Evolutionary conservation across 2,113 vertebrate genomes (phyloP), one percentile per base, ranked within the genome.

Genomic region (Rafetus swinhoei): DNA sequence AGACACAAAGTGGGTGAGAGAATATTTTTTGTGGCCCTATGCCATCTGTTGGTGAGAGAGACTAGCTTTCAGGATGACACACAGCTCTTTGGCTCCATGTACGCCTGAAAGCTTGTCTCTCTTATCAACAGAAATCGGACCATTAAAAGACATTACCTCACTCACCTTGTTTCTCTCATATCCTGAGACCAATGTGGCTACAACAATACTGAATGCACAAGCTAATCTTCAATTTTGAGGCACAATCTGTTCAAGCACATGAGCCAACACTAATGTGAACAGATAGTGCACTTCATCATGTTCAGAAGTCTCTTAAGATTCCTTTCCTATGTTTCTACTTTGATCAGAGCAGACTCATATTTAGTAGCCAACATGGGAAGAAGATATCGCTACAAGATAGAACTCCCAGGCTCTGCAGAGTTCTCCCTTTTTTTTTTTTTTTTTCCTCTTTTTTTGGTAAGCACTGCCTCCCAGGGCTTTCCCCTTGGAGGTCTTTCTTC

Each of bases 301-400:
- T 9, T 35, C n/a, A 2, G 1, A 87, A 87, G 74, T 88, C 39
- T 53, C 60, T 45, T 27, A 32, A 81, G 50, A 62, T 82, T 96
- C 80, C 54, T 60, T 69, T 29, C 86, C 86, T 82, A 69, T 84
- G 76, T 88, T 93, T 93, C 79, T 89, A 87, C 94, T 97, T 96
- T 96, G 32, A 90, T 56, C 82, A 89, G 80, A 88, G 69, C 76
- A 88, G 79, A 86, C 56, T 79, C 9, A 6, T 54, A 93, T 94
- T 94, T 86, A 92, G 65, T 72, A 93, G 92, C 90, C 90, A 93
- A 1, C 27, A 50, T 56, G 87, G 55, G 19, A 94, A 69, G 72
- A 91, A 54, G 22, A 18, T 77, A 89, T 27, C 81, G 90, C 93
- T 85, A 27, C 29, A 87, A 45, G 45, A 45, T 5, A 45, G 45